A percentile compares a stretch with the other conserved stretches of the same genome.
Conservation (phyloP, 2,113 vertebrate genomes). For the Elanus axillaris region DNA sequence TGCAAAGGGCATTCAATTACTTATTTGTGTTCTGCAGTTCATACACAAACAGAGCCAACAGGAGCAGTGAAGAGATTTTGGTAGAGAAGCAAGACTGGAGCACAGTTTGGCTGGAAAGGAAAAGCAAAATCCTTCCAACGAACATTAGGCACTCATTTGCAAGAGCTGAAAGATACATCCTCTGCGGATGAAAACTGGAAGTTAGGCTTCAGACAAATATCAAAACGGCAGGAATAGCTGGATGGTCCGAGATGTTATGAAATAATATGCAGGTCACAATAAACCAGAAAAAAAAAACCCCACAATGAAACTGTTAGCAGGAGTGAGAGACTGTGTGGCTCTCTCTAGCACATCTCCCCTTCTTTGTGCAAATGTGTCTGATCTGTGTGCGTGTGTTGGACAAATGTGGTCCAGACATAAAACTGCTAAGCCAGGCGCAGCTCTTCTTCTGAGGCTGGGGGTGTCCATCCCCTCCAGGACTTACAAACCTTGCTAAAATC, state of each 20-base stretch:
- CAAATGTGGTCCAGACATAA: not conserved
- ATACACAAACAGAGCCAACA: not conserved
- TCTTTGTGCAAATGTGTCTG: not conserved
- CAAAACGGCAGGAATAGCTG: not conserved
- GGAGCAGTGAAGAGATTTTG: not conserved
- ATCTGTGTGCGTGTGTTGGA: accelerated
- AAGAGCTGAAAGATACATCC: not conserved
- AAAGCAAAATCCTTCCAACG: not conserved
- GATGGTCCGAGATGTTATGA: not conserved
- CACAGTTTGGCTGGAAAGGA: not conserved
- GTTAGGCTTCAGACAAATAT: not conserved
- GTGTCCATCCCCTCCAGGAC: not conserved
- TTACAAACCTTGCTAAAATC: not conserved
- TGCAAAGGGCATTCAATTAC: not conserved
- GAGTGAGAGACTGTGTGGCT: not conserved
- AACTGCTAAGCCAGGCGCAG: not conserved
- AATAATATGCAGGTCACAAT: not conserved
- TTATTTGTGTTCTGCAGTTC: not conserved
- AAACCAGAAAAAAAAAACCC: not conserved
- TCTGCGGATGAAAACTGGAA: not conserved
- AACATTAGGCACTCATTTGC: not conserved
- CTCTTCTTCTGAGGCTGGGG: not conserved
- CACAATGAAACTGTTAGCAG: not conserved
- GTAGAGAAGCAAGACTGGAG: not conserved
- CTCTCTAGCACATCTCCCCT: not conserved